Conservation (phyloP, 23 tunicate genomes). For the Trididemnum nubilum region DNA sequence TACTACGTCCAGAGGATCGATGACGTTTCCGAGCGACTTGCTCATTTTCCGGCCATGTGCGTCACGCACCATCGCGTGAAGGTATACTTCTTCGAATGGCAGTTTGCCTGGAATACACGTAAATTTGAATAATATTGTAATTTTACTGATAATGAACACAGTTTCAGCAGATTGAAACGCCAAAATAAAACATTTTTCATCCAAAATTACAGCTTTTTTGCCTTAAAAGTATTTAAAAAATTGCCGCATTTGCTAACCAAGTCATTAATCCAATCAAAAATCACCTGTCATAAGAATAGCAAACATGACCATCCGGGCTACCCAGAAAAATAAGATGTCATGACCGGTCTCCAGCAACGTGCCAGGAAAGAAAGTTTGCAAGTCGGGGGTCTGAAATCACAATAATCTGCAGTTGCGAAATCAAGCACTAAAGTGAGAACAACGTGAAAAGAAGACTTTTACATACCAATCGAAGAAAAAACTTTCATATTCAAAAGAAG, state of each 20-base stretch:
- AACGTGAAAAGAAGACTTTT: too few relatives aligned
- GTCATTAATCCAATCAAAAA: too few relatives aligned
- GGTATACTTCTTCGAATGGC: conserved; percentile 89
- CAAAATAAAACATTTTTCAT: too few relatives aligned
- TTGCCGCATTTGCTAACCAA: too few relatives aligned
- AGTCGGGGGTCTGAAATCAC: conserved; percentile 58
- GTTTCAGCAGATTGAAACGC: too few relatives aligned
- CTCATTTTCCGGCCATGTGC: conserved; percentile 99
- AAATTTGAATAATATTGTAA: neutral
- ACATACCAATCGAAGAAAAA: neutral
- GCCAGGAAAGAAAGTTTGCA: conserved; percentile 82
- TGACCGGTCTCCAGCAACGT: conserved; percentile 94
- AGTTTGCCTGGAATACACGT: conserved; percentile 74
- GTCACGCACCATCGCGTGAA: conserved; percentile 99
- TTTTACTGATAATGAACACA: too few relatives aligned
- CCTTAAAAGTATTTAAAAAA: too few relatives aligned
- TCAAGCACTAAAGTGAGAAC: neutral
- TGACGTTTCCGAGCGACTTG: conserved; percentile 96
- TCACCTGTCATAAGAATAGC: conserved; percentile 76
- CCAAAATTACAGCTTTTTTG: too few relatives aligned
- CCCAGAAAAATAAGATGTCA: conserved; percentile 98
- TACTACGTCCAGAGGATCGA: conserved; percentile 94
- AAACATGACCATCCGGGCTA: conserved; percentile 98
- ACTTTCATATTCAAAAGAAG: neutral
- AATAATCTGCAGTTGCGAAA: too few relatives aligned